phyloP scores from a whole-genome alignment of 2,113 vertebrate species.

The Lepisosteus oculatus region DNA sequence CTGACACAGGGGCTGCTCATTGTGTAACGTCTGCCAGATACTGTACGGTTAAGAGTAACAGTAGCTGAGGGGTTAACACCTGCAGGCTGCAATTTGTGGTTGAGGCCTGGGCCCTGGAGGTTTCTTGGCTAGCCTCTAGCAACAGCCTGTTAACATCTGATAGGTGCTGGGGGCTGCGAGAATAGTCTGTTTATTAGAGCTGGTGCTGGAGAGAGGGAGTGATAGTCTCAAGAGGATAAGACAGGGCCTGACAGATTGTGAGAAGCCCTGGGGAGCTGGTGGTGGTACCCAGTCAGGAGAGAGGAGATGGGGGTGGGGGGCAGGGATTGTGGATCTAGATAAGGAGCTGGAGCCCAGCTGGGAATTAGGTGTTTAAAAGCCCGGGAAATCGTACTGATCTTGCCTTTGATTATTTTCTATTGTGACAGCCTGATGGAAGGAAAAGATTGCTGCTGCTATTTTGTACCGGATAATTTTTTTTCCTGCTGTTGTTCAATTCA shows the following conservation, averaged over 20 bases:
- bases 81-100: not conserved
- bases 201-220: not conserved
- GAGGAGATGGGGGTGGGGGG: not conserved
- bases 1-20: too few species aligned
- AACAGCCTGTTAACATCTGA: not conserved
- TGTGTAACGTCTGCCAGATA: too few species aligned
- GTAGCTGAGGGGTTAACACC: not conserved
- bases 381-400: too few species aligned
- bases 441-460: too few species aligned
- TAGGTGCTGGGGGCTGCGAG: not conserved
- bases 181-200: not conserved
- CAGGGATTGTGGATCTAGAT: not conserved
- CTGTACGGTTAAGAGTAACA: too few species aligned
- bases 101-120: not conserved
- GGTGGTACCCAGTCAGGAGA: not conserved
- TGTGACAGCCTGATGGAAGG: too few species aligned
- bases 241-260: not conserved
- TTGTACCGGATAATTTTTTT: too few species aligned
- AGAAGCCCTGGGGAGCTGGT: not conserved
- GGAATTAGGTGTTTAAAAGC: too few species aligned
- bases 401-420: too few species aligned
- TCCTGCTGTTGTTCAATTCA: too few species aligned
- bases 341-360: not conserved
- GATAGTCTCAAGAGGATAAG: not conserved
- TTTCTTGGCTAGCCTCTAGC: not conserved